Evolutionary conservation across 2,113 vertebrate species (phyloP).

Genomic region (Anas platyrhynchos): DNA sequence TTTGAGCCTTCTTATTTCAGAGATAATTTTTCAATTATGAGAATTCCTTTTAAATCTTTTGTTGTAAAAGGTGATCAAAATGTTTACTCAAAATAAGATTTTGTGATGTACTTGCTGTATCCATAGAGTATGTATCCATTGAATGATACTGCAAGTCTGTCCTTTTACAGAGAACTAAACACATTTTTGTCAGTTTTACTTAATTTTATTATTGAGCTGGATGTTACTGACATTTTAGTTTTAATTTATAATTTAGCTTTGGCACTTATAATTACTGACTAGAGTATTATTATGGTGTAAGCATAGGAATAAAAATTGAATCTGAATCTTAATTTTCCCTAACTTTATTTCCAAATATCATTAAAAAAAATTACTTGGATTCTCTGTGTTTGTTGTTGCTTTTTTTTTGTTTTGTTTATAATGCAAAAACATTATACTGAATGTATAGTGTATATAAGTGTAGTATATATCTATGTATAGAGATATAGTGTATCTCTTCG

Average conservation of each 20-base stretch:
- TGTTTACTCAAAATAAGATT: not conserved
- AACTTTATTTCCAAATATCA: not conserved
- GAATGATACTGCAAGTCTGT: not conserved
- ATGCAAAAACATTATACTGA: not conserved
- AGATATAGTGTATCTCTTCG: too few relatives aligned
- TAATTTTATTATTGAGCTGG: not conserved
- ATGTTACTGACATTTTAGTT: not conserved
- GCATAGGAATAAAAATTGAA: not conserved
- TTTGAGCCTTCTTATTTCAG: not conserved
- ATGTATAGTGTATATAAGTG: not conserved
- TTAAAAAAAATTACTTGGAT: not conserved
- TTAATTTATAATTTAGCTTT: not conserved
- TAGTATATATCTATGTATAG: rapidly evolving
- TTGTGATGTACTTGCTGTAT: not conserved
- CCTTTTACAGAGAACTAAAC: not conserved
- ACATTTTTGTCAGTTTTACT: not conserved
- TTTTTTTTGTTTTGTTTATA: not conserved
- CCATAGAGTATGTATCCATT: not conserved
- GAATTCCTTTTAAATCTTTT: not conserved
- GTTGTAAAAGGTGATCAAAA: not conserved
- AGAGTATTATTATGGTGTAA: not conserved
- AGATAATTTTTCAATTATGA: not conserved
- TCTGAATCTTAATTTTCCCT: not conserved
- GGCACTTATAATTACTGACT: not conserved
- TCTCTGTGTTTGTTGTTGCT: not conserved